Evolutionary conservation across 2,113 vertebrate genomes (phyloP).

Genomic region (Tautogolabrus adspersus): DNA sequence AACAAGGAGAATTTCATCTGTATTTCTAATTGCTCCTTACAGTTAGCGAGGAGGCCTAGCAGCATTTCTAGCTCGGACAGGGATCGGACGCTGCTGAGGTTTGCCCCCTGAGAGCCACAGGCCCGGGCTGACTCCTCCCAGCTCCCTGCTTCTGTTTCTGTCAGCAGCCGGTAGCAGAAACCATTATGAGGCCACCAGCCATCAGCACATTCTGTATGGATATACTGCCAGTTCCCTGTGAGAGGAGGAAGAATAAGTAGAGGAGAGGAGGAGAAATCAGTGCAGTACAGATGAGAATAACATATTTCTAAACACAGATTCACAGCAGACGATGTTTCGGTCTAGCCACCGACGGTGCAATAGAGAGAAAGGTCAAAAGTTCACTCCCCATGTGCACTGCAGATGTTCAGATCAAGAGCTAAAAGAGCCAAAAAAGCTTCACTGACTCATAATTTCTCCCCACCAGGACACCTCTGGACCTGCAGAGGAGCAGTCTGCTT

Average conservation of each 20-base stretch:
- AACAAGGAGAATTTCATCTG: neutral
- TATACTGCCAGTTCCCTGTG: slow-evolving; percentile 90
- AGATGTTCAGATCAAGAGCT: slow-evolving; percentile 59
- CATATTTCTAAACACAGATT: neutral
- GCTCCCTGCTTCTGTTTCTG: slow-evolving; percentile 81
- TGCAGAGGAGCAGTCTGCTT: neutral
- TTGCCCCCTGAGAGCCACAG: slow-evolving; percentile 81
- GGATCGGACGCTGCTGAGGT: slow-evolving; percentile 86
- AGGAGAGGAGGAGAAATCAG: slow-evolving; percentile 2
- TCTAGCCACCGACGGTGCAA: slow-evolving; percentile 17
- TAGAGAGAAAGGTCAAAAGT: slow-evolving; percentile 47
- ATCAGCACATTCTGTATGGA: slow-evolving; percentile 84
- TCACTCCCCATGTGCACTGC: slow-evolving; percentile 58
- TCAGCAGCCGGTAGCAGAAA: slow-evolving; percentile 88
- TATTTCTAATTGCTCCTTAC: slow-evolving; percentile 78
- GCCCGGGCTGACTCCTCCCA: slow-evolving; percentile 87
- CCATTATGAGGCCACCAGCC: slow-evolving; percentile 89
- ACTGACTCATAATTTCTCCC: slow-evolving; percentile 19
- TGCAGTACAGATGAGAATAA: slow-evolving; percentile 6
- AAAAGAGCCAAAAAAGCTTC: slow-evolving; percentile 26
- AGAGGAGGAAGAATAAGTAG: neutral
- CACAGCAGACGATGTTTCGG: slow-evolving; percentile 58
- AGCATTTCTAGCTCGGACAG: slow-evolving; percentile 90
- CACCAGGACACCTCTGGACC: neutral
- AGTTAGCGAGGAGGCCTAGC: slow-evolving; percentile 81